A percentile compares a stretch with the other conserved stretches of the same genome.
phyloP scores from a whole-genome alignment of 2,797 vertebrate genomes.

The Mus minutoides region DNA sequence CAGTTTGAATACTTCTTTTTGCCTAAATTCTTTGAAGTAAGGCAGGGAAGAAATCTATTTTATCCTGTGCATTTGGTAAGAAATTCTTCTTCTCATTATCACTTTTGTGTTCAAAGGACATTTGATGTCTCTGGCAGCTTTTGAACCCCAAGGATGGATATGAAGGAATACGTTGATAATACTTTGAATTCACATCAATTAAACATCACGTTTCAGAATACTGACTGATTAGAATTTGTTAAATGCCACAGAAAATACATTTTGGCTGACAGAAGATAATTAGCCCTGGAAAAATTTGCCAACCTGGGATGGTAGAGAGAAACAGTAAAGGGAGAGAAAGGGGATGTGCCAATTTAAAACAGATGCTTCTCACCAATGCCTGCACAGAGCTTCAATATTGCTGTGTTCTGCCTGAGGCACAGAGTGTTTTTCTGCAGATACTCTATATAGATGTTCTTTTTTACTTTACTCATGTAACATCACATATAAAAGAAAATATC shows the following conservation, averaged over 20 bases:
- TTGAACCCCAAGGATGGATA: conserved; percentile 12
- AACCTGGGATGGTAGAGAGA: neutral
- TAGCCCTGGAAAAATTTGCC: neutral
- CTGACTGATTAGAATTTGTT: conserved; percentile 34
- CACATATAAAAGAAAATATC: neutral
- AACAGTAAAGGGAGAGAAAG: neutral
- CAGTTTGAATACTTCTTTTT: conserved; percentile 31
- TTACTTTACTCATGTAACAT: neutral
- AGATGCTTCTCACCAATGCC: neutral
- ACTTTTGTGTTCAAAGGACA: conserved; percentile 58
- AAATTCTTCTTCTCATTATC: conserved; percentile 47
- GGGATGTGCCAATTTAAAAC: neutral
- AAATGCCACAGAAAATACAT: neutral
- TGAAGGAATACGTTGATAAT: conserved; percentile 28
- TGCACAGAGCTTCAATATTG: neutral
- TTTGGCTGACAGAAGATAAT: conserved; percentile 44
- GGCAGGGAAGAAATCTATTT: neutral
- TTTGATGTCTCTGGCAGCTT: conserved; percentile 42
- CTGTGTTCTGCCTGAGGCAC: neutral
- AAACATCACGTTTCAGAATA: neutral
- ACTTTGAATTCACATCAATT: conserved; percentile 64
- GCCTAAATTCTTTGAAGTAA: conserved; percentile 27
- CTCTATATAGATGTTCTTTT: neutral
- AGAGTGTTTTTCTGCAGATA: neutral
- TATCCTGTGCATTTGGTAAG: neutral